These are phyloP conservation scores for Cydia pomonella DNA, from an alignment of 1,140 invertebrate species.

Conservation along the genomic window DNA sequence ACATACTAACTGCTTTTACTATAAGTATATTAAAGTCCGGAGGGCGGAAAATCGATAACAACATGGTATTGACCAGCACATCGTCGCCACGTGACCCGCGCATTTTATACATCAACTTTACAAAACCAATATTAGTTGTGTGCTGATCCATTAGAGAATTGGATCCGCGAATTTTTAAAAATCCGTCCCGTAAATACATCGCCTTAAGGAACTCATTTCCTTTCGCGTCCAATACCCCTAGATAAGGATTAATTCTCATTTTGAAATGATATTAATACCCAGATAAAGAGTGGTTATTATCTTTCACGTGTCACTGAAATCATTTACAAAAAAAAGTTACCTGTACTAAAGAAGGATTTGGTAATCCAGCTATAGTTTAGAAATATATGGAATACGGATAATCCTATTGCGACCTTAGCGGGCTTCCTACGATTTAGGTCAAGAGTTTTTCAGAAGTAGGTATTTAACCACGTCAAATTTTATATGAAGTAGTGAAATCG, in stretches of 20 bases:
- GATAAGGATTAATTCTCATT: constrained; percentile 22
- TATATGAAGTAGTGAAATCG: no score
- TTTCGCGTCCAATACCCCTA: background rate
- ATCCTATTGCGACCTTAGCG: constrained; percentile 47
- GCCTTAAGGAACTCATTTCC: constrained; percentile 19
- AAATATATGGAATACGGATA: constrained; percentile 50
- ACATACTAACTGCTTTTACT: constrained; percentile 27
- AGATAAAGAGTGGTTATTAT: background rate
- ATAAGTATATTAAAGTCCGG: constrained; percentile 18
- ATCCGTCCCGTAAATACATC: background rate
- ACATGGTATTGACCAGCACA: constrained; percentile 24
- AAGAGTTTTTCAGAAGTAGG: constrained; percentile 11
- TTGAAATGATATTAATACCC: constrained; percentile 4
- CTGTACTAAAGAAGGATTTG: constrained; percentile 47
- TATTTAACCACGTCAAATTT: background rate
- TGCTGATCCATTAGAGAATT: constrained; percentile 7
- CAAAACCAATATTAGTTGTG: background rate
- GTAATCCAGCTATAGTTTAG: constrained; percentile 53
- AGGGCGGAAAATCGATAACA: constrained; percentile 27
- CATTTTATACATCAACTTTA: constrained; percentile 13
- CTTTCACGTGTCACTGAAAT: background rate
- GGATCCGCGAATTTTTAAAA: background rate
- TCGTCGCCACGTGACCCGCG: background rate
- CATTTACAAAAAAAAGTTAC: constrained; percentile 18
- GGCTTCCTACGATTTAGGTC: constrained; percentile 45